Percentiles rank a stretch among this genome's conserved stretches.
phyloP scores from a whole-genome alignment of 2,797 vertebrate species.

The Cynodonichthys magdalenae region DNA sequence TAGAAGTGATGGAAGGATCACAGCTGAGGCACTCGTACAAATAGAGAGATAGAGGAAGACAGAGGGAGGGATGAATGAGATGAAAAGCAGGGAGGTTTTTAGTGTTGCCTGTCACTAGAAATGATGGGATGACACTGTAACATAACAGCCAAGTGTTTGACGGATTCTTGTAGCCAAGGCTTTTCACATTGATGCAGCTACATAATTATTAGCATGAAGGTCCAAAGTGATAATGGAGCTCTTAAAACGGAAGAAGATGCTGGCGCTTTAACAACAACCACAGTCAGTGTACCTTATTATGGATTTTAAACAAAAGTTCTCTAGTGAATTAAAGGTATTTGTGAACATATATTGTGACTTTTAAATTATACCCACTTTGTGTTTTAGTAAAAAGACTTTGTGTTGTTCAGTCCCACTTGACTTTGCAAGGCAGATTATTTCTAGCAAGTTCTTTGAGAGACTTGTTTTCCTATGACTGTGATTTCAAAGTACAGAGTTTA shows the following conservation, averaged over 20 bases:
- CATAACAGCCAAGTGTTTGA: slow-evolving; percentile 32
- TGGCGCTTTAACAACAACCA: slow-evolving; percentile 17
- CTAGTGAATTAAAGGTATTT: slow-evolving; percentile 14
- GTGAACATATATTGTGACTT: not conserved
- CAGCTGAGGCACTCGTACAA: slow-evolving; percentile 61
- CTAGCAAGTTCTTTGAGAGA: not conserved
- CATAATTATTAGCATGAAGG: slow-evolving; percentile 24
- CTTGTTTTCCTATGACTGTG: no score
- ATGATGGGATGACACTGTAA: slow-evolving; percentile 33
- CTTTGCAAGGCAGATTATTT: not conserved
- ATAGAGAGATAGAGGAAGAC: slow-evolving; percentile 24
- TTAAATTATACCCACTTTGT: slow-evolving; percentile 7
- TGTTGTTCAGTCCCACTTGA: not conserved
- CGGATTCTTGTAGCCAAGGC: slow-evolving; percentile 6
- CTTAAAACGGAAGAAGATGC: slow-evolving; percentile 5
- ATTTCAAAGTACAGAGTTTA: no score
- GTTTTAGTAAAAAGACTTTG: not conserved
- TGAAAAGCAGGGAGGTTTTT: slow-evolving; percentile 41
- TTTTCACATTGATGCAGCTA: slow-evolving; percentile 25
- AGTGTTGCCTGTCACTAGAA: slow-evolving; percentile 38
- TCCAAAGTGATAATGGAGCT: slow-evolving; percentile 11
- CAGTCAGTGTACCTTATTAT: slow-evolving; percentile 1
- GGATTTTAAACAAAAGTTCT: not conserved
- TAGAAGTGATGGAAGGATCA: slow-evolving; percentile 70
- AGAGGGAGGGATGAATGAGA: slow-evolving; percentile 22